phyloP scores from a whole-genome alignment of 2,888 invertebrate species.

The Imbricaverruca yamaguchii region DNA sequence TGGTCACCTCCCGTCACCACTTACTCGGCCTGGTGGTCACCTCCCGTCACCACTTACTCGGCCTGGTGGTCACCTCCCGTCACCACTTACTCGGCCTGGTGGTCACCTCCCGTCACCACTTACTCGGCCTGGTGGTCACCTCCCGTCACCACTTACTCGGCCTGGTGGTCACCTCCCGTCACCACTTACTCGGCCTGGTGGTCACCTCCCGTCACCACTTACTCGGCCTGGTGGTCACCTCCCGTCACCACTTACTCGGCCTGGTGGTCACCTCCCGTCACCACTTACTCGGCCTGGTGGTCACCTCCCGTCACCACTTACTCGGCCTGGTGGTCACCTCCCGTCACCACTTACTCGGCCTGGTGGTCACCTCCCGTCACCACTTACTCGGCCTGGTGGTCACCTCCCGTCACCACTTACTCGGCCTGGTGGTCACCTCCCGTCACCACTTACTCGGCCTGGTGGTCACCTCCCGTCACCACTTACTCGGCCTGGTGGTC shows the following conservation, averaged over 20 bases:
- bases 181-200: too few species aligned
- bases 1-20: not conserved
- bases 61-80: not conserved
- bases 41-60: not conserved
- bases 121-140: not conserved
- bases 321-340: not conserved
- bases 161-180: not conserved
- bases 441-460: not conserved
- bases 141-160: not conserved
- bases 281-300: too few species aligned
- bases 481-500: too few species aligned
- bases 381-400: too few species aligned
- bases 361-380: not conserved
- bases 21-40: too few species aligned
- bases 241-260: not conserved
- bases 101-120: not conserved
- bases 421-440: not conserved
- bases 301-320: not conserved
- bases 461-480: not conserved
- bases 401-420: not conserved
- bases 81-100: too few species aligned
- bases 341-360: not conserved
- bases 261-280: not conserved
- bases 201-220: not conserved
- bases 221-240: not conserved